A percentile compares a stretch with the other conserved stretches of the same genome.
phyloP scores from a whole-genome alignment of 2,797 vertebrate genomes.

The Moxostoma hubbsi region DNA sequence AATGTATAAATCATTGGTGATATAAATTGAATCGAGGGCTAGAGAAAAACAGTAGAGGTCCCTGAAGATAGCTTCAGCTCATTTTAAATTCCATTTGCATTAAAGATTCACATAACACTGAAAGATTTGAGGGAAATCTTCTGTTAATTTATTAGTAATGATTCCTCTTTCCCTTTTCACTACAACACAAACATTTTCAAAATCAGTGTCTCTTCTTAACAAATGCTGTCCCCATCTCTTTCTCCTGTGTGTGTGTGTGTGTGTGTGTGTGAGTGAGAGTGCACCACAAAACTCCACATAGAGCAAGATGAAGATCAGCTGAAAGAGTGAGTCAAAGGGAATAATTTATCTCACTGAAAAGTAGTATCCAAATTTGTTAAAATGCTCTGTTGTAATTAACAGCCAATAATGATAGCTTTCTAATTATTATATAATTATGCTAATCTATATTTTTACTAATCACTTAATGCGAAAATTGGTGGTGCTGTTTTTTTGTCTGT shows the following conservation, averaged over 20 bases:
- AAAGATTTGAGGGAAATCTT: constrained; percentile 74
- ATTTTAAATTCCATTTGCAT: constrained; percentile 90
- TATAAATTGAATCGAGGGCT: constrained; percentile 86
- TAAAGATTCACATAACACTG: constrained; percentile 84
- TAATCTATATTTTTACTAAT: neutral
- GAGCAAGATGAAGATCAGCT: constrained; percentile 15
- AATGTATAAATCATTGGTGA: constrained; percentile 81
- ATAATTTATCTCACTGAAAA: constrained; percentile 1
- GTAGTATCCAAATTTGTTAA: constrained; percentile 1
- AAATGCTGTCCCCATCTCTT: constrained; percentile 59
- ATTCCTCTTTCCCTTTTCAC: constrained; percentile 68
- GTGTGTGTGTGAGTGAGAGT: constrained; percentile 30
- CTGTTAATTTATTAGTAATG: constrained; percentile 84
- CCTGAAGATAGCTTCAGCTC: constrained; percentile 81
- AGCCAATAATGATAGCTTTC: constrained; percentile 42
- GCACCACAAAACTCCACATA: neutral
- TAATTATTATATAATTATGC: too few relatives aligned
- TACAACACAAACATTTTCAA: constrained; percentile 75
- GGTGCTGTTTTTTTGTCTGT: constrained; percentile 58
- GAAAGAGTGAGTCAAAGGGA: neutral
- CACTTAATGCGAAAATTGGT: constrained; percentile 41
- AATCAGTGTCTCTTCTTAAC: constrained; percentile 76
- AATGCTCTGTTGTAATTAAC: constrained; percentile 40
- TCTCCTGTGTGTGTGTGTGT: constrained; percentile 7
- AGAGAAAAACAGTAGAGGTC: constrained; percentile 76